Conservation (phyloP, 1,140 invertebrate genomes). For the Hetaerina americana region DNA sequence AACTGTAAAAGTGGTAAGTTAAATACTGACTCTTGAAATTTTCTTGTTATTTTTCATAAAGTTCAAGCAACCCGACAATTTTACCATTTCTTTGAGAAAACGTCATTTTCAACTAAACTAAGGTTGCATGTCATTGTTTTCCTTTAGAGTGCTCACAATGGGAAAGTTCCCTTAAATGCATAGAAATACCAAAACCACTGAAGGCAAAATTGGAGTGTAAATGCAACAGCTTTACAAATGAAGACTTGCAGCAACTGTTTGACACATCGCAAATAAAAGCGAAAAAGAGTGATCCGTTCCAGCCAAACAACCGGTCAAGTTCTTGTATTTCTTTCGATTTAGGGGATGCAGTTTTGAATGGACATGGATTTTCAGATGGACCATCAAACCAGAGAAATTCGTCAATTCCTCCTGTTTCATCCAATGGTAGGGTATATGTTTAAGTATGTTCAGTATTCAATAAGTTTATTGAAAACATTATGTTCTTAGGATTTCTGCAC, state of each 20-base stretch:
- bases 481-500: too few relatives aligned
- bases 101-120: too few relatives aligned
- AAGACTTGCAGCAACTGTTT: not conserved
- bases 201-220: not conserved
- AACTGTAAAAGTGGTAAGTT: not conserved
- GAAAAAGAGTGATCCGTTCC: not conserved
- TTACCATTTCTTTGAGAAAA: too few relatives aligned
- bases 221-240: not conserved
- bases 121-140: too few relatives aligned
- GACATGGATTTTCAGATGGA: too few relatives aligned
- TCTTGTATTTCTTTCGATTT: not conserved
- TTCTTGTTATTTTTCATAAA: not conserved
- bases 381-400: too few relatives aligned
- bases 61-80: too few relatives aligned
- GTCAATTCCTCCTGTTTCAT: too few relatives aligned
- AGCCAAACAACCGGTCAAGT: not conserved
- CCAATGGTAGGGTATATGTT: too few relatives aligned
- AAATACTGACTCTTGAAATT: not conserved
- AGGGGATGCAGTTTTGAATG: not conserved
- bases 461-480: too few relatives aligned
- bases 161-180: not conserved
- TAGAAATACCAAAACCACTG: not conserved
- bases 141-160: not conserved
- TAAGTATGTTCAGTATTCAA: too few relatives aligned
- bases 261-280: not conserved